Base-by-base conservation (phyloP, 2,888 invertebrate genomes). In the Pasiphila rectangulata region DNA sequence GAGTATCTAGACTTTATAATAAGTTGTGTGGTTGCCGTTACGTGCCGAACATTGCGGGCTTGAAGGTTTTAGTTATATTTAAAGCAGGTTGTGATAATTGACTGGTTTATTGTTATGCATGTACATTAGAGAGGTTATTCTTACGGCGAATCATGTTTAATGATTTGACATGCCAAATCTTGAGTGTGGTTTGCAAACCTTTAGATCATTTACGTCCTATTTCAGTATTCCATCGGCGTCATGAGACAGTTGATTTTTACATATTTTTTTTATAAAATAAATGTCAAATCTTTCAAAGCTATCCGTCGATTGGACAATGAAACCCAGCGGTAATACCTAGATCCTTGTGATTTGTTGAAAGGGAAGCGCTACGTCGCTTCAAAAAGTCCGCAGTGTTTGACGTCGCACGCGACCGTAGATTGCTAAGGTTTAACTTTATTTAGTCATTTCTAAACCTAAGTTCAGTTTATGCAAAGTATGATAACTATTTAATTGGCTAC, bases 371-470 rank as follows among this genome's bases (percentile, higher is more conserved):
- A 30, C 38, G 48, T 23, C 16, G 50, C 41, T 46, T 50, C 1
- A 13, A 27, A 24, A 38, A 44, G 29, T 23, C 48, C 44, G 39
- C 46, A 46, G 49, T 59, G 67, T 64, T 64, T 72, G 65, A 59
- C 70, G 62, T 63, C 56, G 56, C 58, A 64, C 48, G 58, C 57
- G 66, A 74, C 70, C 72, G 72, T 75, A 73, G 83, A 83, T 76
- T 49, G 79, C 59, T 86, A 85, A 83, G 63, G 70, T 78, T 72
- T 83, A 82, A 77, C 72, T 75, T 85, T 84, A 84, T 86, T 84
- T 86, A 86, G 86, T 87, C 86, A 86, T 83, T 66, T 75, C 65
- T 82, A 72, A 64, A 74, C 64, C 67, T 84, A 83, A 84, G 83
- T 84, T 84, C 79, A 75, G 70, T 81, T 78, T 74, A 79, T 78